Conservation (phyloP, 2,797 vertebrate genomes). For the Clarias fuscus region DNA sequence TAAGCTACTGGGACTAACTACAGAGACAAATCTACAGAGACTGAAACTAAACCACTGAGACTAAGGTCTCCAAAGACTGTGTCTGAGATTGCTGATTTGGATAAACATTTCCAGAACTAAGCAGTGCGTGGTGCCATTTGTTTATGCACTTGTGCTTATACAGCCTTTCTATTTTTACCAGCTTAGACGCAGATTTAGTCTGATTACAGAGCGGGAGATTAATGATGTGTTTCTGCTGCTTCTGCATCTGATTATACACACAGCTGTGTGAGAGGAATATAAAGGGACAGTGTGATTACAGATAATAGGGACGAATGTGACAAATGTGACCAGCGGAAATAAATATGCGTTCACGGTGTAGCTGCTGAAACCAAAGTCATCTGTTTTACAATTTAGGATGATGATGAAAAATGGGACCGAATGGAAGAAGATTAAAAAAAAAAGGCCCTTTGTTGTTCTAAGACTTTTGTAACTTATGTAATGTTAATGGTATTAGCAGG, state of each 20-base stretch:
- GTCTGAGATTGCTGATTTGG: no score
- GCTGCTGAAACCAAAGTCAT: not conserved
- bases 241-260: slow-evolving; percentile 26
- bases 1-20: not conserved
- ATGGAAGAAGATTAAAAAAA: not conserved
- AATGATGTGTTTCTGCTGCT: slow-evolving; percentile 26
- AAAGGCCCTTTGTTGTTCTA: not conserved
- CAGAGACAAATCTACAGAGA: no score
- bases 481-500: not conserved
- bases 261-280: slow-evolving; percentile 9
- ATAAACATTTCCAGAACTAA: not conserved
- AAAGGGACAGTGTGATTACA: slow-evolving; percentile 4
- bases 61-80: not conserved
- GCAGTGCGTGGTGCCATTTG: no score
- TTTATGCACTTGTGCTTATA: not conserved
- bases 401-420: not conserved
- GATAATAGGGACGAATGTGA: slow-evolving; percentile 12
- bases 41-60: not conserved
- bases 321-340: not conserved
- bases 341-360: not conserved
- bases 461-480: not conserved
- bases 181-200: not conserved
- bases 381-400: not conserved
- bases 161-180: not conserved
- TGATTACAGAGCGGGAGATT: slow-evolving; percentile 19